A percentile compares a stretch with the other conserved stretches of the same genome.
phyloP scores from a whole-genome alignment of 2,113 vertebrate genomes.

The Podiceps cristatus region DNA sequence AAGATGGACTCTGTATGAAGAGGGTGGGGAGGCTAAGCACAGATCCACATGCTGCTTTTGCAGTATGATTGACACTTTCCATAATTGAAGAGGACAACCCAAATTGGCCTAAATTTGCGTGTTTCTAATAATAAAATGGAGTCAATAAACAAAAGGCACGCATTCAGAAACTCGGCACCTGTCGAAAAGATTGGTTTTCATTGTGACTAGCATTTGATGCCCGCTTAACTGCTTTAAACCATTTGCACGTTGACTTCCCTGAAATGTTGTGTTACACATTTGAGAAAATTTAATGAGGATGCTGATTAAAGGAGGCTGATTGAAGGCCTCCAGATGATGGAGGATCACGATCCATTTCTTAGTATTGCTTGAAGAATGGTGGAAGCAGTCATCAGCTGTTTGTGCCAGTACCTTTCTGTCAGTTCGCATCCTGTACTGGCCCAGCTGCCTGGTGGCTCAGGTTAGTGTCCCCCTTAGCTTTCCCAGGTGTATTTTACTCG shows the following conservation, averaged over 20 bases:
- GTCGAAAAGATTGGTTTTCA: background rate
- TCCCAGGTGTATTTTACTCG: background rate
- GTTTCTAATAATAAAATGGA: conserved; percentile 15
- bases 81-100: background rate
- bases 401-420: background rate
- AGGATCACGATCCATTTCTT: background rate
- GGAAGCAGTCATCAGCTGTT: background rate
- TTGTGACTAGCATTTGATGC: background rate
- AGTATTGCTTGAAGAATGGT: background rate
- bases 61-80: background rate
- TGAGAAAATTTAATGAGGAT: background rate
- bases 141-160: background rate
- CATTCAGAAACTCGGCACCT: background rate
- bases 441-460: background rate
- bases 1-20: background rate
- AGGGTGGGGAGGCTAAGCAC: background rate
- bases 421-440: background rate
- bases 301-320: background rate
- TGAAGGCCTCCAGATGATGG: background rate
- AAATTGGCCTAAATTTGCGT: background rate
- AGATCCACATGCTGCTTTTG: background rate
- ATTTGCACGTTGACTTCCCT: background rate
- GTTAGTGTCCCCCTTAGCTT: background rate
- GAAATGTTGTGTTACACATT: background rate
- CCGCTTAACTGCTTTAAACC: background rate